Conservation (phyloP, 2,797 vertebrate species). For the Adrianichthys oophorus region DNA sequence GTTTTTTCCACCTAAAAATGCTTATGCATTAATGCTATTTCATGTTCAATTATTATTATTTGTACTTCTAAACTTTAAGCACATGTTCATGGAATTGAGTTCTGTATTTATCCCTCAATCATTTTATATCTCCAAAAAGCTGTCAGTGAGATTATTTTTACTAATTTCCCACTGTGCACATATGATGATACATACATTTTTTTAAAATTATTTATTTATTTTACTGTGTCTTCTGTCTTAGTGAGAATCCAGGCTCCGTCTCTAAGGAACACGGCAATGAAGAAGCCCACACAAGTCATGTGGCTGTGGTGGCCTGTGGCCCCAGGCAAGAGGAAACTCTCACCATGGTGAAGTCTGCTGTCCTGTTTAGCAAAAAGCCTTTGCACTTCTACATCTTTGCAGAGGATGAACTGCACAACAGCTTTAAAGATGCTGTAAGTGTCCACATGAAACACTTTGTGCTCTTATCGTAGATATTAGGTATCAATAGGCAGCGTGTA, state of each 20-base stretch:
- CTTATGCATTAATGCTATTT: too few species aligned
- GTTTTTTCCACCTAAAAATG: background rate
- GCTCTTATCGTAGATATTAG: background rate
- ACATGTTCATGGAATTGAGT: background rate
- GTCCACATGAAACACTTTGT: background rate
- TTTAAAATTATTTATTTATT: slow-evolving; percentile 2
- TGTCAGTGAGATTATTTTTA: background rate
- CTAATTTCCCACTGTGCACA: background rate
- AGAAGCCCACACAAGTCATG: slow-evolving; percentile 75
- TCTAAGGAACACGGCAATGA: slow-evolving; percentile 48
- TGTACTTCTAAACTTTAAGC: background rate
- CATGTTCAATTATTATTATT: background rate
- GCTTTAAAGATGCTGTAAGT: slow-evolving; percentile 86
- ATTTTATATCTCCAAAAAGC: slow-evolving; percentile 3
- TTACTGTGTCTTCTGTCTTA: slow-evolving; percentile 37
- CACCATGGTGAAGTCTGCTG: slow-evolving; percentile 92
- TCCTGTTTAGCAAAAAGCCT: slow-evolving; percentile 86
- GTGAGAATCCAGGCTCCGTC: slow-evolving; percentile 29
- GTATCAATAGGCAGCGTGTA: too few species aligned
- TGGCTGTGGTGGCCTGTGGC: slow-evolving; percentile 96
- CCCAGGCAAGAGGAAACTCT: slow-evolving; percentile 91
- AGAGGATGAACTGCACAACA: slow-evolving; percentile 86
- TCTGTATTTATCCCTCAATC: background rate
- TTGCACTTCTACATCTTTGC: slow-evolving; percentile 95
- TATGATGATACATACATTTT: slow-evolving; percentile 1